Evolutionary conservation across 2,113 vertebrate genomes (phyloP).

Genomic region (Fukomys damarensis): DNA sequence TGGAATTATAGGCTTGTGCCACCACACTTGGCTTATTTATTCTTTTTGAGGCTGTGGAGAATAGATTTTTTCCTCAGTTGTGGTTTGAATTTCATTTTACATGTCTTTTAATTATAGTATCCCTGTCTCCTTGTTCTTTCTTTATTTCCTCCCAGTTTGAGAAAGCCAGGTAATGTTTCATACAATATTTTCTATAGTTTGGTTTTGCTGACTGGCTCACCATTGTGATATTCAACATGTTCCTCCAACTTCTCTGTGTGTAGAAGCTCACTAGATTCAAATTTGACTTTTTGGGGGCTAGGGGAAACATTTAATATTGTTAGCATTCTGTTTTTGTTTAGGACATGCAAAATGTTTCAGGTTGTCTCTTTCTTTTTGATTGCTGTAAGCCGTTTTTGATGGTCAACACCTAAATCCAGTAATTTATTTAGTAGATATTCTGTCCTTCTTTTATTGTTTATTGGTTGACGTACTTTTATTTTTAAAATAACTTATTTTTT

Average conservation of each 20-base stretch:
- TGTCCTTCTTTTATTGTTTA: not conserved
- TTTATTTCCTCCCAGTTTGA: not conserved
- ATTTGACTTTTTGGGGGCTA: not conserved
- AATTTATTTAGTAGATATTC: not conserved
- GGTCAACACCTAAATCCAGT: not conserved
- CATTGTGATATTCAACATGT: not conserved
- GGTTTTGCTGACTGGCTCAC: not conserved
- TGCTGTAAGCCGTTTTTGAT: not conserved
- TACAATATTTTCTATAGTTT: not conserved
- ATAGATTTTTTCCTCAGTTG: not conserved
- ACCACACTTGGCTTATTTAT: not conserved
- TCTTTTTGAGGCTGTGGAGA: not conserved
- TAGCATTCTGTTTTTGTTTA: not conserved
- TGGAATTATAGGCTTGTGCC: not conserved
- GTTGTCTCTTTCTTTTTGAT: not conserved
- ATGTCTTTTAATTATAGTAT: not conserved
- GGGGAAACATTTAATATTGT: too few relatives aligned
- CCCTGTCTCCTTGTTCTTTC: not conserved
- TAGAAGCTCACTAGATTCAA: not conserved
- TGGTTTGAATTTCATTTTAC: not conserved
- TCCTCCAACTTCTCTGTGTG: not conserved
- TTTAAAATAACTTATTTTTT: not conserved
- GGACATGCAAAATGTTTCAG: not conserved
- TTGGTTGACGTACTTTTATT: not conserved
- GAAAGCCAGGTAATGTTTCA: not conserved